phyloP scores from a whole-genome alignment of 2,888 invertebrate genomes.

The Aricia artaxerxes region DNA sequence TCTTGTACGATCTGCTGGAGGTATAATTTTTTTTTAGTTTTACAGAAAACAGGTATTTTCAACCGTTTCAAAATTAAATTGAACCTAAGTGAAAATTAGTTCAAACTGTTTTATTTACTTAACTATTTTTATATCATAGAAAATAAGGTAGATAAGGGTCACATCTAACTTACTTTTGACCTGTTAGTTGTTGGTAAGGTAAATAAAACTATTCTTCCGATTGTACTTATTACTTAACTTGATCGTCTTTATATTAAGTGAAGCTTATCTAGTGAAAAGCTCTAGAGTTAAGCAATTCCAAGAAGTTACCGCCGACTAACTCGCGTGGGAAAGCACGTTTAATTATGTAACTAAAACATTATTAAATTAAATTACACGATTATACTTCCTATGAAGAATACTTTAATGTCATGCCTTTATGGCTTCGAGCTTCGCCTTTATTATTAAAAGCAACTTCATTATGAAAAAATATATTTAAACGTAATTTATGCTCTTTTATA shows the following conservation, averaged over 20 bases:
- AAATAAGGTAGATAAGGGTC: no score
- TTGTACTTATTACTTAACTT: no score
- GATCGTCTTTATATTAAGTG: neutral
- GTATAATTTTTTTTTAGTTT: constrained; percentile 36
- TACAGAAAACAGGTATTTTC: no score
- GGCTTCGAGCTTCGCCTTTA: neutral
- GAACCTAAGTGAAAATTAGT: no score
- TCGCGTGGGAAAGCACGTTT: neutral
- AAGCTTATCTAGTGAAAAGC: neutral
- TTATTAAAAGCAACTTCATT: neutral
- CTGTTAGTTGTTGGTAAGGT: no score
- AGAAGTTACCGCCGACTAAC: constrained; percentile 11
- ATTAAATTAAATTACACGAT: neutral
- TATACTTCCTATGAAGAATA: neutral
- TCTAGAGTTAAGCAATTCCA: constrained; percentile 15
- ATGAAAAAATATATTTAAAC: no score
- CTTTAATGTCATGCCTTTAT: neutral
- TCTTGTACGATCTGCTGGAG: constrained; percentile 69
- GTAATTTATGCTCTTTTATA: no score
- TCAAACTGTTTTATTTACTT: no score
- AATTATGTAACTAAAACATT: constrained; percentile 22
- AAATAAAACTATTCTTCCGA: no score
- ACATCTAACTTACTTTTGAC: no score
- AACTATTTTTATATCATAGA: no score
- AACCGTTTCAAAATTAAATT: no score